Base-by-base conservation (phyloP, 2,113 vertebrate genomes). In the Leptobrachium ailaonicum region DNA sequence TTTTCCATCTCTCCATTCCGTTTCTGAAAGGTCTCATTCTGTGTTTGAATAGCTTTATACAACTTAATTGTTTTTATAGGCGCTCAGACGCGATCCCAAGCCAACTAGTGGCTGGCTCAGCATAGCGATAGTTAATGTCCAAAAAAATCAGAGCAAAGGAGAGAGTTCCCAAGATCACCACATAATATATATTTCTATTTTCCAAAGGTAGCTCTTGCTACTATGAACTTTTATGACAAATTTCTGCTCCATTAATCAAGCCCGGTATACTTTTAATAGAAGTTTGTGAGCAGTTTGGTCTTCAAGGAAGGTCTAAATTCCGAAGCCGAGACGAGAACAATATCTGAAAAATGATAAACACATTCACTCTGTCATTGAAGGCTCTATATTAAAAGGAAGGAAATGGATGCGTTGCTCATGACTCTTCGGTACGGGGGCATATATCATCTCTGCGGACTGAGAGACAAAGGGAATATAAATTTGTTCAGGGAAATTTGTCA, bases 401-500 rank as follows among this genome's bases (percentile, higher is more conserved):
- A 62, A 81, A 81, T 81, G 64, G 79, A 68, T 75, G 71, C 66
- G 14, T 3, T 50, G 64, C 79, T 81, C 79, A 81, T 81, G 79
- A 69, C 79, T 81, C 79, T 75, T 75, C 79, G 71, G 73, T 75
- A 75, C 73, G 42, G 79, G 1, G 60, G 54, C 71, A 81, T 75
- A 81, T n/a, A 81, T 81, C 79, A 81, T 81, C 66, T 53, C 47
- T 13, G 41, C 32, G 72, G 79, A 63, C 79, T 74, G 64, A 47
- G 66, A 81, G 71, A 81, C 79, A 81, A 81, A 81, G 66, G 79
- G 79, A 81, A 81, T 75, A 81, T 75, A 69, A 81, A 81, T 81
- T 81, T 81, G 79, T 53, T 81, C 79, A 58, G 72, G 72, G 71
- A 63, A 81, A 81, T 81, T 81, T 81, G 79, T 75, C 79, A 81